Conservation (phyloP, 2,888 invertebrate genomes). For the Rotaria macrura region DNA sequence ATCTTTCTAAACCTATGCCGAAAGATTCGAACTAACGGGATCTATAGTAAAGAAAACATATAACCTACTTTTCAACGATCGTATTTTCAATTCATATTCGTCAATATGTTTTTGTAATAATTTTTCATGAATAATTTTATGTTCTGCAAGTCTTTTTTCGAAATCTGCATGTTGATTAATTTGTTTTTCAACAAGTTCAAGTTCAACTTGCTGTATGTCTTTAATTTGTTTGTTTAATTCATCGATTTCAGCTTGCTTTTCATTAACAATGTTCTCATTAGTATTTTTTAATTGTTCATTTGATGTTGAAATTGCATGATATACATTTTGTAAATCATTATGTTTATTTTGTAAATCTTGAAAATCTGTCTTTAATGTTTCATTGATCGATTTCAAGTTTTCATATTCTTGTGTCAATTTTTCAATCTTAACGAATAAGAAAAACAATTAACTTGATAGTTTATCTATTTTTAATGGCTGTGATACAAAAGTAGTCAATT, state of each 20-base stretch:
- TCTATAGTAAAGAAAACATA: no score
- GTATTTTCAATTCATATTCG: background rate
- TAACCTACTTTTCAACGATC: background rate
- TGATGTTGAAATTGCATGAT: background rate
- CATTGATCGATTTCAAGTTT: background rate
- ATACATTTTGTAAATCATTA: background rate
- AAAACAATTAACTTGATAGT: no score
- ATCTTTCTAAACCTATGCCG: no score
- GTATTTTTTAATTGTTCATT: background rate
- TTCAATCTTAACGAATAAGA: background rate
- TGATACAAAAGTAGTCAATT: no score
- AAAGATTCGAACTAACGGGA: no score
- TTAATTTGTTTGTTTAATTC: background rate
- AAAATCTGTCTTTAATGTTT: background rate
- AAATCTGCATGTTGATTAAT: background rate
- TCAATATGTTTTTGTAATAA: background rate
- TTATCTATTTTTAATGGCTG: no score
- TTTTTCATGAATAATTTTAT: background rate
- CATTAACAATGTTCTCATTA: background rate
- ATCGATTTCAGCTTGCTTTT: background rate
- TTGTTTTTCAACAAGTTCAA: background rate
- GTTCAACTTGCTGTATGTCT: background rate
- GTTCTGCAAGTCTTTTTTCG: background rate
- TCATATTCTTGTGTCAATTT: background rate
- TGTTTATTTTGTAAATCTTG: background rate